Percentiles rank a stretch among this genome's conserved stretches.
Evolutionary conservation across 1,140 invertebrate species (phyloP).

Genomic region (Sarcophaga bullata): DNA sequence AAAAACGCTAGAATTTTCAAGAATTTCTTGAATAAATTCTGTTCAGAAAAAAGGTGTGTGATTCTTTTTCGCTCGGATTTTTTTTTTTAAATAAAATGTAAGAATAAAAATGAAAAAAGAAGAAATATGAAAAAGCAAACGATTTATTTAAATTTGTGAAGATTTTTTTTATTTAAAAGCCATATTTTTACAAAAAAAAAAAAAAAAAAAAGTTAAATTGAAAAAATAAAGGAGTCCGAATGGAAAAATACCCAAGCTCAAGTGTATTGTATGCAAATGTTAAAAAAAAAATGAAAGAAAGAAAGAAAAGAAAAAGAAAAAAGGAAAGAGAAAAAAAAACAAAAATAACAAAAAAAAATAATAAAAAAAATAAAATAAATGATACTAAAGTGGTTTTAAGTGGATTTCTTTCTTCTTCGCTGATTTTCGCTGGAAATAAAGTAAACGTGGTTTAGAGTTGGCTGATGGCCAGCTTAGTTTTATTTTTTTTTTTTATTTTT

Average conservation of each 20-base stretch:
- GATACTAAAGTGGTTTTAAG: neutral
- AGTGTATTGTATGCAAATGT: constrained; percentile 7
- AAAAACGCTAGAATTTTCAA: constrained; percentile 2
- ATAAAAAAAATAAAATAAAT: neutral
- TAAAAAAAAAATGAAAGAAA: neutral
- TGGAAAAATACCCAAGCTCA: neutral
- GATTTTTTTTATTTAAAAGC: no score
- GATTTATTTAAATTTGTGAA: no score
- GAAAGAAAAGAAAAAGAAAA: neutral
- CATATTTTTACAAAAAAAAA: neutral
- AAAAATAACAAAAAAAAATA: no score
- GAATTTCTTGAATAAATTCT: constrained; percentile 11
- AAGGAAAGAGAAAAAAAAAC: no score
- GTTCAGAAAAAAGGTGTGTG: constrained; percentile 2
- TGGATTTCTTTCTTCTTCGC: neutral
- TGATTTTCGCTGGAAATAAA: neutral
- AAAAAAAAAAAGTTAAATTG: neutral
- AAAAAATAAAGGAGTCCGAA: neutral
- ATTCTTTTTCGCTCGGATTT: neutral
- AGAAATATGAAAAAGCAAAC: neutral
- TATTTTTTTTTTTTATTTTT: neutral
- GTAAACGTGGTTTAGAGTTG: constrained; percentile 4
- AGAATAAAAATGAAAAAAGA: neutral
- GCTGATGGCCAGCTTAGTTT: neutral
- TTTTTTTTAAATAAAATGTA: neutral